Evolutionary conservation across 2,797 vertebrate species (phyloP), one percentile per base, ranked within the genome.

Genomic region (Euthynnus affinis): DNA sequence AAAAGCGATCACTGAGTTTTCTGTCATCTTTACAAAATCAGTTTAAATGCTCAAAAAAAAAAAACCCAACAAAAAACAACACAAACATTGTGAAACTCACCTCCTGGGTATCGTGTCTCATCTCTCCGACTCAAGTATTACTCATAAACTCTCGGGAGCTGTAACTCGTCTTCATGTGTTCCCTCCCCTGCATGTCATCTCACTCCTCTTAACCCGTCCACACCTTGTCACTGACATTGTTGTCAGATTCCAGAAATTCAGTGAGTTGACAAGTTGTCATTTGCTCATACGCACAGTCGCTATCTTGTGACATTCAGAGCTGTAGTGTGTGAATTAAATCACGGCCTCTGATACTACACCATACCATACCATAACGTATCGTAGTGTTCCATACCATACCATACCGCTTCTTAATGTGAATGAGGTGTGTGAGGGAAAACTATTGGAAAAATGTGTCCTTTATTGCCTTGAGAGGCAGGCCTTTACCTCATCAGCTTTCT

Each of bases 231-330:
- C 37, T 6, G 7, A 71, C 81, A 64, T 75, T 78, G 80, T 83
- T 82, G 34, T 74, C 25, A 79, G 80, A 90, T 91, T 91, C 89
- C 84, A 79, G 20, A 85, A 61, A 83, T 85, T 83, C 87, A 85
- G 81, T 8, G 34, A 34, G 84, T 40, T 87, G 83, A 93, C 86
- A 59, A 70, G 79, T 68, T 0, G 6, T 75, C 15, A 15, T 8
- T 17, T 14, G 5, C 49, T n/a, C 67, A 23, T 29, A 49, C 18
- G 51, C 62, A 48, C 15, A 6, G 10, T 60, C 48, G 42, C 32
- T 0, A 32, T 3, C 29, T 29, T 20, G 20, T 59, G 34, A 44
- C n/a, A 17, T 27, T 53, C 1, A 22, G 0, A 55, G 67, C 23
- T 23, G 37, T 18, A 60, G 20, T 3, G 17, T 3, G 62, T 52